Evolutionary conservation across 2,888 invertebrate species (phyloP).

Genomic region (Leptinotarsa peninsularis): DNA sequence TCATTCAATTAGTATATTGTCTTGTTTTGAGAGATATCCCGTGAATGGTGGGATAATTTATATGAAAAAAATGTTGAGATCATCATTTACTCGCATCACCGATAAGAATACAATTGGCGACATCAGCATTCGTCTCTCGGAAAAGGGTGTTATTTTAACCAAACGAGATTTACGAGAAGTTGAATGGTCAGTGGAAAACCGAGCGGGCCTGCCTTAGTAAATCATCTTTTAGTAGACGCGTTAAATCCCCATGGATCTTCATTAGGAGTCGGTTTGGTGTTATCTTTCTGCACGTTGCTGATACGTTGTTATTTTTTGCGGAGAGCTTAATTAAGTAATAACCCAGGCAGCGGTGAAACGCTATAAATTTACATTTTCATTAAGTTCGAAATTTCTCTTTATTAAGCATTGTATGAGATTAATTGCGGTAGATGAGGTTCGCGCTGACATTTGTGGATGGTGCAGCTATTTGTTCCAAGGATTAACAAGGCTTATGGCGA

Average conservation of each 20-base stretch:
- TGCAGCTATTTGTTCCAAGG: constrained; percentile 38
- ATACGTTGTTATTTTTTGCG: constrained; percentile 42
- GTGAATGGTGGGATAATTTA: too few species aligned
- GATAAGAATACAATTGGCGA: not conserved
- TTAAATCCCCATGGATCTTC: constrained; percentile 52
- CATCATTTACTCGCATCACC: too few species aligned
- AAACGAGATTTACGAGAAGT: constrained; percentile 41
- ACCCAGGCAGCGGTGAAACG: constrained; percentile 41
- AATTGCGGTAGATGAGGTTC: constrained; percentile 39
- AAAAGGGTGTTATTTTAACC: not conserved
- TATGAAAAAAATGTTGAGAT: too few species aligned
- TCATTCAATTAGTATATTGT: too few species aligned
- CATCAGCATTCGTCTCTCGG: not conserved
- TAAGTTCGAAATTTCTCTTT: constrained; percentile 43
- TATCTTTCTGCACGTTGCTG: constrained; percentile 43
- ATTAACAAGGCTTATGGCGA: constrained; percentile 21
- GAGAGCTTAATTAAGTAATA: constrained; percentile 41
- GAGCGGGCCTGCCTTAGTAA: constrained; percentile 38
- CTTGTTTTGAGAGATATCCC: too few species aligned
- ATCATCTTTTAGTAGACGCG: constrained; percentile 47
- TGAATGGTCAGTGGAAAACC: constrained; percentile 41
- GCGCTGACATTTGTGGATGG: constrained; percentile 40
- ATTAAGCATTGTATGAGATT: constrained; percentile 42
- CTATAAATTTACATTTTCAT: constrained; percentile 44
- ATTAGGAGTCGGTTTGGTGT: constrained; percentile 49